Evolutionary conservation across 2,113 vertebrate species (phyloP).

Genomic region (Myodes glareolus): DNA sequence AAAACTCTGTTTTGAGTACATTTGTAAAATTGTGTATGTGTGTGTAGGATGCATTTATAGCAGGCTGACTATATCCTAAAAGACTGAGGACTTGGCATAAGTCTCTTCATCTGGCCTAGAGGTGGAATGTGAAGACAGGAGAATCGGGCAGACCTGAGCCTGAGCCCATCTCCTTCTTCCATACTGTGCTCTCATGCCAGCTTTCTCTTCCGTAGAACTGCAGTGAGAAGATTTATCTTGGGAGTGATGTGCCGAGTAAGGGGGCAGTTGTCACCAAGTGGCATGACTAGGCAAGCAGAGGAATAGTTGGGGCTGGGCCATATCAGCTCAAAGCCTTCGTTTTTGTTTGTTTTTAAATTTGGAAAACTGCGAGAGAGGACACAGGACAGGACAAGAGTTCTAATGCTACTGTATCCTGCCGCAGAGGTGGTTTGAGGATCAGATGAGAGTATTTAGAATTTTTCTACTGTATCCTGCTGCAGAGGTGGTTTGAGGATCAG

Average conservation of each 20-base stretch:
- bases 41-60: too few species aligned
- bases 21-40: background rate
- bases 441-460: background rate
- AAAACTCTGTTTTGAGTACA: background rate
- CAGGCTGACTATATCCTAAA: background rate
- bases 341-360: slow-evolving; percentile 1
- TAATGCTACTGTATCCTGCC: background rate
- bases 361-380: background rate
- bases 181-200: background rate
- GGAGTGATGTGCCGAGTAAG: background rate
- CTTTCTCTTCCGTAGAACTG: background rate
- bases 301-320: background rate
- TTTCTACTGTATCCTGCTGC: background rate
- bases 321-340: background rate
- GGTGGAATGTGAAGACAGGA: background rate
- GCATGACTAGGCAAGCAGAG: background rate
- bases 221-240: background rate
- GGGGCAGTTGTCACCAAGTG: background rate
- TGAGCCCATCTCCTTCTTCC: background rate
- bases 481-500: background rate
- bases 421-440: background rate
- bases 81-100: background rate
- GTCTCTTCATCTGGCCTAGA: background rate
- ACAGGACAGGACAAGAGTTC: background rate
- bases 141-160: background rate